Evolutionary conservation across 2,888 invertebrate species (phyloP).

Genomic region (Carcina quercana): DNA sequence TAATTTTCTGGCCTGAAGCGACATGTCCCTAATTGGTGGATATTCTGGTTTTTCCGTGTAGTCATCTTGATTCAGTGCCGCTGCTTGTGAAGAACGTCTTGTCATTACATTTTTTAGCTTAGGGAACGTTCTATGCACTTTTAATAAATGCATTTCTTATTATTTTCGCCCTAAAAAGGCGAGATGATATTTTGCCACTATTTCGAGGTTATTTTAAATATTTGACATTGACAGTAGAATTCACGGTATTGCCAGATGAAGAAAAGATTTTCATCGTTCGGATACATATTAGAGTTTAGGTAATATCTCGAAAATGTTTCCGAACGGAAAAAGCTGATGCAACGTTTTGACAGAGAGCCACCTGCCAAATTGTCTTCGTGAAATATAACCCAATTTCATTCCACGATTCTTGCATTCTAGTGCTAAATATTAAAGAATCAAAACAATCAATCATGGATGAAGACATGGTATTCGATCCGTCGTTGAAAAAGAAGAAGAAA

Average conservation of each 20-base stretch:
- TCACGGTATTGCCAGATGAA: no score
- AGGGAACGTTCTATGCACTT: constrained; percentile 42
- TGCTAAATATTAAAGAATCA: constrained; percentile 21
- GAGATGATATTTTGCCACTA: background rate
- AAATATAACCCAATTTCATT: constrained; percentile 56
- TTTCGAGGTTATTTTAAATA: constrained; percentile 2
- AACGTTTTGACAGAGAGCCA: constrained; percentile 52
- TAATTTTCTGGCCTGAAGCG: constrained; percentile 57
- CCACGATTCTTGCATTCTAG: constrained; percentile 21
- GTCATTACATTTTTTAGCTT: constrained; percentile 36
- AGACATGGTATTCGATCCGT: constrained; percentile 88
- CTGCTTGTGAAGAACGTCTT: constrained; percentile 39
- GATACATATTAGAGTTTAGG: no score
- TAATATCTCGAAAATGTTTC: no score
- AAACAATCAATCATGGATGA: constrained; percentile 56
- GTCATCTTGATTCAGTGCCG: constrained; percentile 46
- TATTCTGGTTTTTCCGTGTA: constrained; percentile 59
- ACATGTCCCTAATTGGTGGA: constrained; percentile 78
- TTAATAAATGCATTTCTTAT: constrained; percentile 45
- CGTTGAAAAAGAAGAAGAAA: constrained; percentile 95
- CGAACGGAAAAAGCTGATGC: constrained; percentile 45
- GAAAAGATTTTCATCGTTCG: no score
- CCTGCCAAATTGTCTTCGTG: constrained; percentile 40
- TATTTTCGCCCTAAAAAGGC: background rate
- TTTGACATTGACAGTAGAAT: no score